Percentiles rank a stretch among this genome's conserved stretches.
Evolutionary conservation across 2,113 vertebrate species (phyloP).

Genomic region (Bos javanicus): DNA sequence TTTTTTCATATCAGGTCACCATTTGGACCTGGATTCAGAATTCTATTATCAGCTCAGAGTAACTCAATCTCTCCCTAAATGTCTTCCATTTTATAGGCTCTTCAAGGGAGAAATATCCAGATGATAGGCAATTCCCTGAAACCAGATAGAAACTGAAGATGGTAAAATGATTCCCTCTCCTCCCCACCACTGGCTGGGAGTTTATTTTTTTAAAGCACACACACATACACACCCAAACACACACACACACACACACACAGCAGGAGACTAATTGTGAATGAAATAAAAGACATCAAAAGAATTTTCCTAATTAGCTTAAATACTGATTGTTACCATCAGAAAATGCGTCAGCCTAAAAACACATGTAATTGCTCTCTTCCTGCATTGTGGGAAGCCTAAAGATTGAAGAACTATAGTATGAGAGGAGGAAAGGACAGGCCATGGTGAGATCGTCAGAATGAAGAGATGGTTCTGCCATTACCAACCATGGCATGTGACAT

Average conservation of each 20-base stretch:
- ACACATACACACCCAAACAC: not conserved
- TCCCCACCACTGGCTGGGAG: constrained; percentile 5
- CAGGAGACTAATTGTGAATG: constrained; percentile 54
- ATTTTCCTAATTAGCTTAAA: constrained; percentile 68
- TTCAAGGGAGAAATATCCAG: not conserved
- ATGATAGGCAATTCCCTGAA: constrained; percentile 20
- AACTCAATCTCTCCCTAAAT: not conserved
- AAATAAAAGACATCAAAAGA: constrained; percentile 68
- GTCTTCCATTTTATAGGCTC: not conserved
- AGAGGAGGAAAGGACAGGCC: not conserved
- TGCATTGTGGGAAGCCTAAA: constrained; percentile 42
- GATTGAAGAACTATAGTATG: not conserved
- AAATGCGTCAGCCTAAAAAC: constrained; percentile 65
- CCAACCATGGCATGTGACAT: not conserved
- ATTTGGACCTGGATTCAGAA: not conserved
- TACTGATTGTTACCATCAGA: constrained; percentile 56
- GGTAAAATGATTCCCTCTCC: constrained; percentile 13
- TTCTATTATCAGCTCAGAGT: not conserved
- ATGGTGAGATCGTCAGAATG: not conserved
- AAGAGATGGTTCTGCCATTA: not conserved
- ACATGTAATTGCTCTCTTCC: constrained; percentile 64
- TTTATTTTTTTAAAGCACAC: not conserved
- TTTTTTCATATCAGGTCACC: not conserved
- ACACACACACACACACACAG: not conserved
- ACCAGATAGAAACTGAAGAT: constrained; percentile 17